Conservation (phyloP, 2,888 invertebrate genomes). For the Rugalucina vietnamica region DNA sequence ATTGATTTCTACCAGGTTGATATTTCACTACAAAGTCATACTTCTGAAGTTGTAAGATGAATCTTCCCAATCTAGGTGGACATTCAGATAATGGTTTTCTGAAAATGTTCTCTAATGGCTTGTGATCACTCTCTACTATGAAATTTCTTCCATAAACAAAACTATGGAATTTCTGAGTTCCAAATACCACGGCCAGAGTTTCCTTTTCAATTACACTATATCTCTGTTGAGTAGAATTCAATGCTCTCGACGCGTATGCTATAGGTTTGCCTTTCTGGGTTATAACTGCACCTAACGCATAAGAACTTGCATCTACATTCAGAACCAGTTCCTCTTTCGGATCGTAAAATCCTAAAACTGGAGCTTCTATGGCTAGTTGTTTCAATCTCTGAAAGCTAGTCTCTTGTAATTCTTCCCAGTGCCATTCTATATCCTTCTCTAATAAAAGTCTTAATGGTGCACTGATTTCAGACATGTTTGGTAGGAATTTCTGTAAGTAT, state of each 20-base stretch:
- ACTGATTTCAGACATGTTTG: slow-evolving; percentile 39
- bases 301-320: slow-evolving; percentile 59
- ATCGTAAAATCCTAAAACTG: slow-evolving; percentile 11
- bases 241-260: slow-evolving; percentile 52
- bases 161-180: slow-evolving; percentile 47
- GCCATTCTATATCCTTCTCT: slow-evolving; percentile 26
- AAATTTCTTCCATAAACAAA: slow-evolving; percentile 45
- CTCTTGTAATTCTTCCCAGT: slow-evolving; percentile 32
- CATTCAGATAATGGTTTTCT: slow-evolving; percentile 26
- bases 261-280: slow-evolving; percentile 44
- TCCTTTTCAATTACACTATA: slow-evolving; percentile 61
- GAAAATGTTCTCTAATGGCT: slow-evolving; percentile 49
- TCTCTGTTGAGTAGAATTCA: slow-evolving; percentile 45
- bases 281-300: slow-evolving; percentile 61
- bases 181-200: slow-evolving; percentile 52
- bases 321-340: slow-evolving; percentile 21
- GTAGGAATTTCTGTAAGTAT: slow-evolving; percentile 39
- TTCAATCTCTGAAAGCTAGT: slow-evolving; percentile 26
- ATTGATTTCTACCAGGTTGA: slow-evolving; percentile 52
- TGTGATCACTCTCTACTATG: slow-evolving; percentile 51
- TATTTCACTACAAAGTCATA: slow-evolving; percentile 51
- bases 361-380: neutral
- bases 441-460: slow-evolving; percentile 39
- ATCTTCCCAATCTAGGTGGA: slow-evolving; percentile 30
- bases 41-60: slow-evolving; percentile 32